Conservation (phyloP, 1,140 invertebrate species). For the Drosophila punjabiensis region DNA sequence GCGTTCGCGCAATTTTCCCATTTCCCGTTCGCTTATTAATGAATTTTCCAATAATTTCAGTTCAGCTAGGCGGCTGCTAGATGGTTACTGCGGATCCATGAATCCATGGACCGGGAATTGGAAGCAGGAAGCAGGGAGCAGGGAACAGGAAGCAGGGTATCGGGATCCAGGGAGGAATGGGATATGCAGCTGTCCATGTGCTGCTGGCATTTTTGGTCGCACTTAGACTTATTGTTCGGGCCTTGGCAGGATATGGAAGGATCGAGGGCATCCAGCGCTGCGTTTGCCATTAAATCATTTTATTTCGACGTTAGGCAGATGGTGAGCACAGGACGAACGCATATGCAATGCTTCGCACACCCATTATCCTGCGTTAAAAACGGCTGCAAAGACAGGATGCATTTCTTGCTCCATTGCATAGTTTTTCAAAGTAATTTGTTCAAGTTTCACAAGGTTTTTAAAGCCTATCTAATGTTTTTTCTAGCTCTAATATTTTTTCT, state of each 20-base stretch:
- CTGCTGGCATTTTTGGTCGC: conserved; percentile 46
- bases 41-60: conserved; percentile 76
- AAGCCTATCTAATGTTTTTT: background rate
- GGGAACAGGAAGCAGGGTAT: background rate
- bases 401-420: background rate
- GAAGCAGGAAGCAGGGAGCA: background rate
- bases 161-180: background rate
- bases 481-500: background rate
- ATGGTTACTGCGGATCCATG: conserved; percentile 17
- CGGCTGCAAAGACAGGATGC: conserved; percentile 4
- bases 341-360: background rate
- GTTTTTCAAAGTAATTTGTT: conserved; percentile 1
- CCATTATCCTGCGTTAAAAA: conserved; percentile 15
- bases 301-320: conserved; percentile 44
- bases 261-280: conserved; percentile 24
- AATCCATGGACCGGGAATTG: conserved; percentile 3
- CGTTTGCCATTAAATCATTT: conserved; percentile 50
- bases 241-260: conserved; percentile 24
- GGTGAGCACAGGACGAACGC: conserved; percentile 18
- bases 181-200: conserved; percentile 37
- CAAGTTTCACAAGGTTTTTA: background rate
- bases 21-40: conserved; percentile 74
- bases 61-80: conserved; percentile 21
- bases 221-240: conserved; percentile 67
- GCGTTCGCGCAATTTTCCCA: conserved; percentile 66